Conservation (phyloP, 2,888 invertebrate species). For the Volucella inflata region DNA sequence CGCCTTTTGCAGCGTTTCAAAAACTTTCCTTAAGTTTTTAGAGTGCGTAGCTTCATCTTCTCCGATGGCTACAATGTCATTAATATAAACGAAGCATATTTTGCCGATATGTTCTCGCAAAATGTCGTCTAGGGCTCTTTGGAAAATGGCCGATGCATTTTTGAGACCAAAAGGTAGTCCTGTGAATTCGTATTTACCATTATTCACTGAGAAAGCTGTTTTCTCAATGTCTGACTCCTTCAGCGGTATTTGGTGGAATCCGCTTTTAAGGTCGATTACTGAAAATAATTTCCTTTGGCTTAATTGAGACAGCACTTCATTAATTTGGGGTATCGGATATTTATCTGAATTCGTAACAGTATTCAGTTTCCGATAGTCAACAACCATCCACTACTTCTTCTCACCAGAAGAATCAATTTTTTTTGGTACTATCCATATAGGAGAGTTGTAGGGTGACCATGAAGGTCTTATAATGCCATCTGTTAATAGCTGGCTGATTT, state of each 20-base stretch:
- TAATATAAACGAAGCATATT: slow-evolving; percentile 62
- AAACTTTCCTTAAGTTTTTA: slow-evolving; percentile 42
- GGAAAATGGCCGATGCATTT: no score
- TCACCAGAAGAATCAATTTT: slow-evolving; percentile 20
- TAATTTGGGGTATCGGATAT: slow-evolving; percentile 55
- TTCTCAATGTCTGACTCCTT: slow-evolving; percentile 52
- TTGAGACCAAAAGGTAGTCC: no score
- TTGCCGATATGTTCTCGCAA: slow-evolving; percentile 46
- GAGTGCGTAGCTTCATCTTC: slow-evolving; percentile 36
- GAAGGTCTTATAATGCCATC: slow-evolving; percentile 61
- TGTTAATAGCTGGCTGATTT: slow-evolving; percentile 34
- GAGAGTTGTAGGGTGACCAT: slow-evolving; percentile 57
- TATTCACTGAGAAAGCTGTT: slow-evolving; percentile 62
- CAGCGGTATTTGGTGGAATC: slow-evolving; percentile 62
- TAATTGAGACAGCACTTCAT: slow-evolving; percentile 13
- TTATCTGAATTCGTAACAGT: slow-evolving; percentile 28
- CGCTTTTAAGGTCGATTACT: slow-evolving; percentile 36
- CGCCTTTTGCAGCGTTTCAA: slow-evolving; percentile 14
- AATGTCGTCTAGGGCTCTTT: no score
- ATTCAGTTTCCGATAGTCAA: slow-evolving; percentile 41
- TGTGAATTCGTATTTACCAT: slow-evolving; percentile 65
- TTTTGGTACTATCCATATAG: slow-evolving; percentile 57
- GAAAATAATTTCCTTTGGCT: slow-evolving; percentile 14
- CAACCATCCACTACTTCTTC: slow-evolving; percentile 35
- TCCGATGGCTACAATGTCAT: slow-evolving; percentile 57